These are phyloP conservation scores for Drosophila pachea DNA, from an alignment of 1,140 invertebrate genomes.

Conservation along the genomic window DNA sequence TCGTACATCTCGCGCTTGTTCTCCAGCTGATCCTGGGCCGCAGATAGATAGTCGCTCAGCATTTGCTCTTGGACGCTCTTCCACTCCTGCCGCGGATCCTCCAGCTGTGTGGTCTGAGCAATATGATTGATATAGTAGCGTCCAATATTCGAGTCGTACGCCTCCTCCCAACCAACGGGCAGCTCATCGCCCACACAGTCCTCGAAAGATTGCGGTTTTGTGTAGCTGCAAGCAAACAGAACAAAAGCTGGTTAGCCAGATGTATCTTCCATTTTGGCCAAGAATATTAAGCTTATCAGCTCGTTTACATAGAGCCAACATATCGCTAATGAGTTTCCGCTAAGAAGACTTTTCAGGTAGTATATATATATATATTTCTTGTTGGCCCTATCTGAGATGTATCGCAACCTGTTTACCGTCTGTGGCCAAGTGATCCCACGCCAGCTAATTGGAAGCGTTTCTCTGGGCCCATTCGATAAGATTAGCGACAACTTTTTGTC, in stretches of 20 bases:
- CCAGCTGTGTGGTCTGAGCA: constrained; percentile 95
- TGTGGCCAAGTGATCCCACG: constrained; percentile 58
- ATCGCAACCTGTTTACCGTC: constrained; percentile 50
- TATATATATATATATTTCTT: neutral
- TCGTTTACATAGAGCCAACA: constrained; percentile 52
- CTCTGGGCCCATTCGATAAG: constrained; percentile 59
- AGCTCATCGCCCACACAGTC: constrained; percentile 98
- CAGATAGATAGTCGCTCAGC: constrained; percentile 96
- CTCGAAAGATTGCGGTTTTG: constrained; percentile 97
- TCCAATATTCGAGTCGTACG: constrained; percentile 94
- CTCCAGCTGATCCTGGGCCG: constrained; percentile 95
- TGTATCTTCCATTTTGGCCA: constrained; percentile 11
- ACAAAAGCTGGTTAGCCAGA: constrained; percentile 13
- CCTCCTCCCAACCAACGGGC: constrained; percentile 97
- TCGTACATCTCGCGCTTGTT: constrained; percentile 98
- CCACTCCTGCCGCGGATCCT: constrained; percentile 98
- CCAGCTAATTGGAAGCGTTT: constrained; percentile 56
- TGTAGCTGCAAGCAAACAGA: constrained; percentile 85
- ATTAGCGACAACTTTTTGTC: constrained; percentile 54
- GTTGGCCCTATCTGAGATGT: constrained; percentile 40
- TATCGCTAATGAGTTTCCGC: constrained; percentile 58
- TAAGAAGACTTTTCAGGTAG: constrained; percentile 35
- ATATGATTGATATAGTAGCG: constrained; percentile 98
- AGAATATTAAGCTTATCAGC: constrained; percentile 33
- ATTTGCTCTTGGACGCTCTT: constrained; percentile 96